Percentiles rank a stretch among this genome's conserved stretches.
Evolutionary conservation across 1,140 invertebrate species (phyloP).

Genomic region (Procambarus clarkii): DNA sequence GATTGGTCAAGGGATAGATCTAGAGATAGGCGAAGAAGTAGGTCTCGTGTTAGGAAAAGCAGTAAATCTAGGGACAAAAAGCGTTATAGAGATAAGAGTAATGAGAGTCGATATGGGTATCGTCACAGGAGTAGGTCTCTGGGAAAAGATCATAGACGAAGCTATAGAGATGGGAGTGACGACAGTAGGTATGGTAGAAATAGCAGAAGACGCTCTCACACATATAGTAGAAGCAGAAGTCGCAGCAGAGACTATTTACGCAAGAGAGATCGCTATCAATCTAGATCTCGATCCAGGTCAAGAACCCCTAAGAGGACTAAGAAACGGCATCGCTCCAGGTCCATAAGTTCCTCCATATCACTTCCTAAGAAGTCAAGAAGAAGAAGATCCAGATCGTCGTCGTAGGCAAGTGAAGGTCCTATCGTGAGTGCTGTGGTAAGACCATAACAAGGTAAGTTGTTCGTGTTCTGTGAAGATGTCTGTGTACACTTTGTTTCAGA

Average conservation of each 20-base stretch:
- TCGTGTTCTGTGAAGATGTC: background rate
- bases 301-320: conserved; percentile 59
- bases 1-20: conserved; percentile 55
- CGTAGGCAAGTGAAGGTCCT: conserved; percentile 69
- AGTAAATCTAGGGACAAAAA: conserved; percentile 32
- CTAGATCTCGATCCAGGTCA: conserved; percentile 51
- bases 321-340: conserved; percentile 51
- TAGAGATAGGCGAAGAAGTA: conserved; percentile 39
- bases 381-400: conserved; percentile 59
- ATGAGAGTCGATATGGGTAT: conserved; percentile 26
- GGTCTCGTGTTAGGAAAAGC: conserved; percentile 37
- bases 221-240: conserved; percentile 54
- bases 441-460: conserved; percentile 56
- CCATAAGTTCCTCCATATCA: conserved; percentile 39
- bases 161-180: conserved; percentile 59
- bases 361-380: conserved; percentile 48
- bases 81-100: conserved; percentile 31
- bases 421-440: conserved; percentile 68
- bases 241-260: conserved; percentile 35
- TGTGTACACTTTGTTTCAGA: conserved; percentile 47
- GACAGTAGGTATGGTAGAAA: conserved; percentile 52
- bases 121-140: conserved; percentile 38
- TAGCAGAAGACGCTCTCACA: conserved; percentile 32
- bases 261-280: conserved; percentile 54
- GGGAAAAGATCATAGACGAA: conserved; percentile 20